A percentile compares a stretch with the other conserved stretches of the same genome.
Conservation (phyloP, 2,797 vertebrate species). For the Lates japonicus region DNA sequence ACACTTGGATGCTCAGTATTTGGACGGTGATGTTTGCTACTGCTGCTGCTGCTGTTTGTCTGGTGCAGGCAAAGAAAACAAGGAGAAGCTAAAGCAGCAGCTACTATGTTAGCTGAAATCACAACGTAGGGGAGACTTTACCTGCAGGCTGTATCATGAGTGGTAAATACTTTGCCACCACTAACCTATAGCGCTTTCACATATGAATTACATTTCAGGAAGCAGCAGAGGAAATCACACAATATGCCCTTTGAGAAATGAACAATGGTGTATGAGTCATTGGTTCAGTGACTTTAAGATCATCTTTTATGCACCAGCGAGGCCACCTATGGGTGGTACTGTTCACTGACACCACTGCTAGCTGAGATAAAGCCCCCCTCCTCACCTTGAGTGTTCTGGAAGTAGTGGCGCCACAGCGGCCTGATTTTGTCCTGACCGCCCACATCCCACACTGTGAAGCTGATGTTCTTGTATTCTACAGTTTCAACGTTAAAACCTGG, state of each 20-base stretch:
- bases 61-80: neutral
- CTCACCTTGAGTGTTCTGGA: slow-evolving; percentile 94
- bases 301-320: slow-evolving; percentile 31
- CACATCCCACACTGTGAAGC: slow-evolving; percentile 93
- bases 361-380: slow-evolving; percentile 51
- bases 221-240: slow-evolving; percentile 43
- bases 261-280: slow-evolving; percentile 69
- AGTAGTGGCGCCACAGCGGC: slow-evolving; percentile 93
- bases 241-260: slow-evolving; percentile 27
- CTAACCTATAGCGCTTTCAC: neutral
- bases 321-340: slow-evolving; percentile 57
- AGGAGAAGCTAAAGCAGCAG: neutral
- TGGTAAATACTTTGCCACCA: neutral
- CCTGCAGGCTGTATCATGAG: neutral
- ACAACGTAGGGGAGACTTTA: neutral
- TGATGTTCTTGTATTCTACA: slow-evolving; percentile 95
- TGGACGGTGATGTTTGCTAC: neutral
- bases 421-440: slow-evolving; percentile 93
- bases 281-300: slow-evolving; percentile 32
- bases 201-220: slow-evolving; percentile 39
- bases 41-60: neutral
- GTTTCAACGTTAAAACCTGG: slow-evolving; percentile 94
- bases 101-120: neutral
- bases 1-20: slow-evolving; percentile 19
- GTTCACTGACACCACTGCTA: slow-evolving; percentile 12